phyloP scores from a whole-genome alignment of 2,797 vertebrate genomes.

The Cyprinella venusta region DNA sequence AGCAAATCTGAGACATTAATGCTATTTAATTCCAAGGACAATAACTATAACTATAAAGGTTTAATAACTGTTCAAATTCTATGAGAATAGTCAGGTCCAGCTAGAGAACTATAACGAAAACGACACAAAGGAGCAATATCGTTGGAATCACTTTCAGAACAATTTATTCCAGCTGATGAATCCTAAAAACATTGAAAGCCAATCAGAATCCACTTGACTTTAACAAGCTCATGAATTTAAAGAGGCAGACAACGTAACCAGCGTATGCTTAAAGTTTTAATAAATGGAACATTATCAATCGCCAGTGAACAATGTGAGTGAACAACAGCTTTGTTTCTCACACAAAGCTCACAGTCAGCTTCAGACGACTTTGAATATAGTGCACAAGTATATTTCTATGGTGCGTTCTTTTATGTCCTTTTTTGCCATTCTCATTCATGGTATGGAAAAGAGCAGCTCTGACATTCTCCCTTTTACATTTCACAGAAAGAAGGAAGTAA shows the following conservation, averaged over 20 bases:
- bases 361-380: background rate
- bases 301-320: background rate
- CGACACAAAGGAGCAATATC: background rate
- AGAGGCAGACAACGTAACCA: background rate
- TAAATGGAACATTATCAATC: background rate
- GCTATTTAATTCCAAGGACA: background rate
- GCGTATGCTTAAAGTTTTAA: background rate
- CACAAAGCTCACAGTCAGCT: background rate
- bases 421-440: background rate
- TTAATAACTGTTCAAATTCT: background rate
- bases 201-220: background rate
- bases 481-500: background rate
- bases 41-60: background rate
- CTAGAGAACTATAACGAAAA: background rate
- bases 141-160: background rate
- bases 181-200: background rate
- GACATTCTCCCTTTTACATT: background rate
- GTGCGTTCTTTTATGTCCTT: background rate
- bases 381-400: background rate
- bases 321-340: background rate
- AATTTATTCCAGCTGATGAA: background rate
- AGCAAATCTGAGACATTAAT: background rate
- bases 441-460: background rate
- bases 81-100: background rate
- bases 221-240: constrained; percentile 2